Evolutionary conservation across 2,113 vertebrate species (phyloP), one percentile per base, ranked within the genome.

Genomic region (Rhodinocichla rosea): DNA sequence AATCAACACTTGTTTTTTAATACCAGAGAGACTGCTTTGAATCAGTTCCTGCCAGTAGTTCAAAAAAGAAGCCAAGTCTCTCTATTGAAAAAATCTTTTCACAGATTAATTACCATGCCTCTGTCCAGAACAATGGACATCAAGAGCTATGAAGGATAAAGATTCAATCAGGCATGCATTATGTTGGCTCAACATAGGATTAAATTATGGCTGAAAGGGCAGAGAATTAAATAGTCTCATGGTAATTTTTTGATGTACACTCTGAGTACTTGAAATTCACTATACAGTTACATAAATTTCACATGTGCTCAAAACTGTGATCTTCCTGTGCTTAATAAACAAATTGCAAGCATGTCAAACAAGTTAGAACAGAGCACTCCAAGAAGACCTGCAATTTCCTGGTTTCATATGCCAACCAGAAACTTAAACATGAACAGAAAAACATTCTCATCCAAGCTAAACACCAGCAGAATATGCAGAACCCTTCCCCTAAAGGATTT

Each of bases 1-100:
- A 82, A 93, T 93, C 78, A 90, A 91, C 88, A 53, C 37, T 88
- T 68, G 37, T 57, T 75, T 94, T 87, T 94, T 85, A 96, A 90
- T 62, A 93, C 27, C 52, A 11, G 19, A 78, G 83, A 84, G 74
- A 85, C 78, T 75, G n/a, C 16, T 92, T 70, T 83, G 57, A 94
- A 85, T 82, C 35, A 89, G 40, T 37, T 83, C 37, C 64, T 88
- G 82, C n/a, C 84, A 88, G 63, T 19, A 86, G 55, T 50, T 90
- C 75, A 93, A 74, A 85, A 55, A 60, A 88, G 45, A 86, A 80
- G 50, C 63, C 59, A 94, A 71, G 23, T 55, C 30, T 70, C 79
- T 81, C 19, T 39, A 83, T 47, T 67, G 78, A 86, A 92, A 86
- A 86, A 53, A 47, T 50, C 33, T 80, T 70, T 75, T 87, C 89